A percentile compares a stretch with the other conserved stretches of the same genome.
phyloP scores from a whole-genome alignment of 2,113 vertebrate genomes.

The Geococcyx californianus region DNA sequence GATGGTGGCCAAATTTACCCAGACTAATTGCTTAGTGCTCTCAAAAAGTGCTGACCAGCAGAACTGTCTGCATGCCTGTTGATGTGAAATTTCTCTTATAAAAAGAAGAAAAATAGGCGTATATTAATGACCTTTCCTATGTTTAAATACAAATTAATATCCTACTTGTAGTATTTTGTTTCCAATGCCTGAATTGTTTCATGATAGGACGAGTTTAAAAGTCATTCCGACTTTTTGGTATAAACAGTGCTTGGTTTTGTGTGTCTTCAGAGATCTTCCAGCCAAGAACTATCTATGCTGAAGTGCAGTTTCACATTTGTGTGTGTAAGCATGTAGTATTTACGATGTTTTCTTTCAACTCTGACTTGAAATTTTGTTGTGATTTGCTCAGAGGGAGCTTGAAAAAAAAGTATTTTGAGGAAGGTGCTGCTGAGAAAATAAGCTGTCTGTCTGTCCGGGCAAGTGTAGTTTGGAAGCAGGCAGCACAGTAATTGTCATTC shows the following conservation, averaged over 20 bases:
- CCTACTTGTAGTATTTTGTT: not conserved
- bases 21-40: not conserved
- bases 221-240: fast-evolving
- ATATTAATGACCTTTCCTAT: not conserved
- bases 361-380: not conserved
- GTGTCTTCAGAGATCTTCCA: not conserved
- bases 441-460: not conserved
- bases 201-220: not conserved
- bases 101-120: not conserved
- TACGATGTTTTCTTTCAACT: not conserved
- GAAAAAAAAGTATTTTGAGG: not conserved
- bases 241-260: not conserved
- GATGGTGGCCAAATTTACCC: not conserved
- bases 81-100: not conserved
- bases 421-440: not conserved
- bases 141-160: not conserved
- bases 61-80: not conserved
- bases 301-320: not conserved
- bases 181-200: not conserved
- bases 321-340: not conserved
- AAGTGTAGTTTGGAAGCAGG: not conserved
- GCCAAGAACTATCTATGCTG: not conserved
- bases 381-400: not conserved
- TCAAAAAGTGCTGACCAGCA: not conserved
- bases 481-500: conserved; percentile 36